Percentiles rank a stretch among this genome's conserved stretches.
These are phyloP conservation scores for Pyrgilauda ruficollis DNA, from an alignment of 2,113 vertebrate species.

Conservation along the genomic window DNA sequence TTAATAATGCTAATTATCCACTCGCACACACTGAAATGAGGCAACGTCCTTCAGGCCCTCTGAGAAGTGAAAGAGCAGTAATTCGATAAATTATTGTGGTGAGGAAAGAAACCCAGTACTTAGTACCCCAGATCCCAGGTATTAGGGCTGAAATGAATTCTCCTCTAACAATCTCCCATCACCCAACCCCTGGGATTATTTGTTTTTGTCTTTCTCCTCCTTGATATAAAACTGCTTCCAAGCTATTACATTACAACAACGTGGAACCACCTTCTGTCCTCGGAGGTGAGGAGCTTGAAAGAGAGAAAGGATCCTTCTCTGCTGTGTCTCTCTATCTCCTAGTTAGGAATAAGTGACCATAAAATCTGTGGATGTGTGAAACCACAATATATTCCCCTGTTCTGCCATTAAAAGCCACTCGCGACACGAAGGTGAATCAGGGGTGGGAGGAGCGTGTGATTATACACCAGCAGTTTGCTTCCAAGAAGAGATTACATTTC, in stretches of 20 bases:
- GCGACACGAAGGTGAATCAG: conserved; percentile 43
- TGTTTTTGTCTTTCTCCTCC: conserved; percentile 6
- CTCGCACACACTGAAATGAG: accelerated
- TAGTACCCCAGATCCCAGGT: neutral
- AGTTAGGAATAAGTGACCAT: conserved; percentile 66
- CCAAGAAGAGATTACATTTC: conserved; percentile 63
- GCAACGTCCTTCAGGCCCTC: neutral
- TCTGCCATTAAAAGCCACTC: conserved; percentile 73
- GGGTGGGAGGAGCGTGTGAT: conserved; percentile 24
- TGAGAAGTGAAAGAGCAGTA: neutral
- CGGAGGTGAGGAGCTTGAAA: neutral
- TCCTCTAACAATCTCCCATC: neutral
- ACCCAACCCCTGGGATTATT: neutral
- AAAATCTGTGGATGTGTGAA: conserved; percentile 76
- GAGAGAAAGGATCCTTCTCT: conserved; percentile 9
- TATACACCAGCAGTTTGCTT: conserved; percentile 41
- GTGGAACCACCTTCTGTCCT: neutral
- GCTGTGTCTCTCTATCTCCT: conserved; percentile 67
- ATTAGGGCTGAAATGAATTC: neutral
- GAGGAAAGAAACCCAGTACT: neutral
- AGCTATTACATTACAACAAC: neutral
- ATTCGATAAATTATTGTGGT: neutral
- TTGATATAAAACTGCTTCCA: neutral
- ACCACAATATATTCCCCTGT: conserved; percentile 74
- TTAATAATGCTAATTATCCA: accelerated